phyloP scores from a whole-genome alignment of 2,797 vertebrate species.

The Sebastolobus altivelis region DNA sequence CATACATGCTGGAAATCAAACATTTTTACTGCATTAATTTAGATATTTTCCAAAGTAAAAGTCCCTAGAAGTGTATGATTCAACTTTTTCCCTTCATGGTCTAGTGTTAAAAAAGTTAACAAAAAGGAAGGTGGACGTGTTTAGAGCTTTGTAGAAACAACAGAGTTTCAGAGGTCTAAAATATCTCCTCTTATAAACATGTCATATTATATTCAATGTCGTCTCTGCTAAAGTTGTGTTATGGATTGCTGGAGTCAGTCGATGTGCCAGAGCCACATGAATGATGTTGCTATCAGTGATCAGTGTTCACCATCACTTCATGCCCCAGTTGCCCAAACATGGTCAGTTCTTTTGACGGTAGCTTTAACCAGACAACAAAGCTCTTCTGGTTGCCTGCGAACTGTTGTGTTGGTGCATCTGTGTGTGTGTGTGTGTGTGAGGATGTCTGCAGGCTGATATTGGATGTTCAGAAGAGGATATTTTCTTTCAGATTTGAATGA shows the following conservation, averaged over 20 bases:
- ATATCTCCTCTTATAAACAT: constrained; percentile 4
- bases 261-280: constrained; percentile 5
- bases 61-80: too few species aligned
- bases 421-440: constrained; percentile 16
- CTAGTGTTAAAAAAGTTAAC: too few species aligned
- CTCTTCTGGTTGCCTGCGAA: constrained; percentile 27
- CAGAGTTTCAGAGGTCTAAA: not conserved
- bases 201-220: not conserved
- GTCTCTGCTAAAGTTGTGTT: not conserved
- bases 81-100: too few species aligned
- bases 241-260: not conserved
- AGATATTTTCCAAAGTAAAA: too few species aligned
- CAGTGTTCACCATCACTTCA: constrained; percentile 30
- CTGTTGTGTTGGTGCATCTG: constrained; percentile 30
- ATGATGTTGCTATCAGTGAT: constrained; percentile 22
- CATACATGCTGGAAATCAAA: too few species aligned
- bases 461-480: constrained; percentile 3
- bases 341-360: constrained; percentile 30
- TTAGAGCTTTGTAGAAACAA: not conserved
- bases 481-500: constrained; percentile 7
- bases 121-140: not conserved
- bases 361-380: constrained; percentile 36
- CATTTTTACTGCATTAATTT: too few species aligned
- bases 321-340: constrained; percentile 48
- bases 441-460: constrained; percentile 25